A percentile compares a stretch with the other conserved stretches of the same genome.
Conservation (phyloP, 2,888 invertebrate genomes). For the Chrysolina oricalcia region DNA sequence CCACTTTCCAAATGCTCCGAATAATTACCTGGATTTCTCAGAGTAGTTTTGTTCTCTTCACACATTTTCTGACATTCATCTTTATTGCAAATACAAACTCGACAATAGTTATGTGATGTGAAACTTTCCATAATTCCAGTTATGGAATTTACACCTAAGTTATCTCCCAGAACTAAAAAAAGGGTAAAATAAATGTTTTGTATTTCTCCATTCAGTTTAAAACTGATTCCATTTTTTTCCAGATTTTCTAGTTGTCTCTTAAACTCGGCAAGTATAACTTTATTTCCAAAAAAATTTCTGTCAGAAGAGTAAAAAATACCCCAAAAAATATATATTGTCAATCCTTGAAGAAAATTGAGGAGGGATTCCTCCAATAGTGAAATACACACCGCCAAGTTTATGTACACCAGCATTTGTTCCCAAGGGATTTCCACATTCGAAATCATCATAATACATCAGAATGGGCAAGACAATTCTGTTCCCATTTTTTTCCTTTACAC, state of each 20-base stretch:
- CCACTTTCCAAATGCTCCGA: background rate
- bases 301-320: background rate
- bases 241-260: background rate
- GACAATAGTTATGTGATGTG: background rate
- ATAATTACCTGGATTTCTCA: constrained; percentile 14
- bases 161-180: constrained; percentile 1
- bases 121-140: constrained; percentile 5
- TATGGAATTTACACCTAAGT: constrained; percentile 1
- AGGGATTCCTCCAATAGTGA: background rate
- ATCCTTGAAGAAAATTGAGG: constrained; percentile 1
- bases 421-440: background rate
- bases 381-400: background rate
- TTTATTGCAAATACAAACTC: constrained; percentile 3
- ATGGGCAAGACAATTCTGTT: background rate
- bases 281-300: background rate
- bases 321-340: background rate
- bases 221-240: background rate
- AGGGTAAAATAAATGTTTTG: background rate
- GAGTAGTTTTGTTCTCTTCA: background rate
- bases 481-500: background rate
- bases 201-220: background rate
- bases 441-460: background rate
- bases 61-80: constrained; percentile 8
- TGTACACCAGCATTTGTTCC: background rate
- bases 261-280: background rate